Base-by-base conservation (phyloP, 2,113 vertebrate species). In the Alligator sinensis region DNA sequence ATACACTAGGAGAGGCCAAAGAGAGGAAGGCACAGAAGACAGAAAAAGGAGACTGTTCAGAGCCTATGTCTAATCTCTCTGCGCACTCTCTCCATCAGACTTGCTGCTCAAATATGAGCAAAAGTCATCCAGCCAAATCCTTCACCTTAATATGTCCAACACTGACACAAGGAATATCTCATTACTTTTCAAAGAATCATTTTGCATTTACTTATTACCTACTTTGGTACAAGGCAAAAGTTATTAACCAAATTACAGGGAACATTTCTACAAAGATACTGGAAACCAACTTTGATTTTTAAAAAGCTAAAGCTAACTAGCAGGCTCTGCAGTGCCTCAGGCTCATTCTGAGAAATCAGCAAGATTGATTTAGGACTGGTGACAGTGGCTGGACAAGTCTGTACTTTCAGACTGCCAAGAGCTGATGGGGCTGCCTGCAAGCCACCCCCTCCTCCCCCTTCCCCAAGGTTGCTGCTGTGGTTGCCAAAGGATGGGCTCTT, bases 1-100 rank as follows among this genome's bases (percentile, higher is more conserved):
- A 83, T 89, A 89, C 4, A 55, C n/a, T 89, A 60, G 34, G 70
- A 78, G 84, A 84, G 91, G 86, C 94, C 93, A 93, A 87, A 92
- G 92, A 90, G 78, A 66, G 83, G 84, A 90, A 90, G 66, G 66
- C 77, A 59, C 85, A 19, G 61, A 87, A 89, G 87, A 88, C 72
- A 81, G 86, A 58, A 57, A 72, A 72, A 80, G 22, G 47, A 47
- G 47, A 47, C 47, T 47, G 47, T 47, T 47, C 47, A 47, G 47
- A 47, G 9, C 47, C 47, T 47, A 9, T 47, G 47, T 47, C 47
- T 47, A 47, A 47, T 47, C 47, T 47, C 47, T 9, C 47, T 7
- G 9, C 8, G 47, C 47, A 47, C 9, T 75, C 55, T 91, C 27
- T 75, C 15, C 22, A 57, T 21, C 30, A 77, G 60, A 88, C 19